Evolutionary conservation across 1,140 invertebrate genomes (phyloP), one percentile per base, ranked within the genome.

Genomic region (Brachionus calyciflorus): DNA sequence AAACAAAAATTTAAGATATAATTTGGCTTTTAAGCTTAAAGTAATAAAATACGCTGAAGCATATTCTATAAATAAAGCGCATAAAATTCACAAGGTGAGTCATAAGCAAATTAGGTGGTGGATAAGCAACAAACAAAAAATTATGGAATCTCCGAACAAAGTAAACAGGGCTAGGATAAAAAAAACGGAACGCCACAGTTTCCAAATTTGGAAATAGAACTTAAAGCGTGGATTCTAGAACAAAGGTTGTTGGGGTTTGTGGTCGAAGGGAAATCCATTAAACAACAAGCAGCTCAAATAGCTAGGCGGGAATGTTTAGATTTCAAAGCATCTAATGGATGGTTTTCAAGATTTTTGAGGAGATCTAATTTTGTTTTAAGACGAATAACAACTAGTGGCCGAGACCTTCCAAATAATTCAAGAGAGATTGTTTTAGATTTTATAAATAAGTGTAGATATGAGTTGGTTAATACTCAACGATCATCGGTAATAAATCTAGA

Each of bases 281-380:
- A 51, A 51, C 49, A 51, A 51, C 49, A 51, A 21, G 49, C 49
- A 21, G 12, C 19, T 21, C 12, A 51, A 21, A 21, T 51, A 21
- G 49, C 12, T 21, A 51, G 26, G 49, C 49, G 49, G 19, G 49
- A 51, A 21, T 51, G 12, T 21, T 21, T 51, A 51, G 19, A 51
- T 21, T 51, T 51, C 49, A 51, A 51, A 51, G 49, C 17, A 51
- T 51, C 49, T 21, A 51, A 51, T 51, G 49, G 49, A 51, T 51
- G 49, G 49, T 51, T 51, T 51, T 51, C 49, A 21, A 51, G 49
- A 51, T 19, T 51, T 51, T 51, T 51, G 19, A 51, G 19, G 19
- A 19, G 49, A 51, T 51, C 49, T 21, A 51, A 51, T 21, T 51
- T 51, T 51, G 49, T 51, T 5, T 21, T 51, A 51, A 51, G 49